Evolutionary conservation across 2,113 vertebrate species (phyloP).

Genomic region (Siniperca chuatsi): DNA sequence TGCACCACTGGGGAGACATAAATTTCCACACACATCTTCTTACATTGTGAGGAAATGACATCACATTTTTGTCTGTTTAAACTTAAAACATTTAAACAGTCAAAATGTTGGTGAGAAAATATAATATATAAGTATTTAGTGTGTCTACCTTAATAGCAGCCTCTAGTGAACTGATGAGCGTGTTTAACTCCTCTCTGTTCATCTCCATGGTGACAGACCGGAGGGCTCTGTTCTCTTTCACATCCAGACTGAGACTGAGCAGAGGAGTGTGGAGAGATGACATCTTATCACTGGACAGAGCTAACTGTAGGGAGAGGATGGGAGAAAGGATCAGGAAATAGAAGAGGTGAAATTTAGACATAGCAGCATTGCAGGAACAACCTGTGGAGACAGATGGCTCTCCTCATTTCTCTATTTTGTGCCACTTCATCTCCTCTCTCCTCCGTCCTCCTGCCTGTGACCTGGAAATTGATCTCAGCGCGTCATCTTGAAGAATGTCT

Average conservation of each 20-base stretch:
- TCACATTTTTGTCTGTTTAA: no score
- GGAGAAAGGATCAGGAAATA: neutral
- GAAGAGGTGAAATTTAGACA: neutral
- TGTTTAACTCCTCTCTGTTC: constrained; percentile 92
- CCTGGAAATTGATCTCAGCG: no score
- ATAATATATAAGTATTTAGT: neutral
- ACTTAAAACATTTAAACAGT: no score
- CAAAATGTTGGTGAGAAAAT: no score
- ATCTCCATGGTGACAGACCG: constrained; percentile 90
- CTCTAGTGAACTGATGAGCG: constrained; percentile 91
- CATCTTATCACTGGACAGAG: constrained; percentile 96
- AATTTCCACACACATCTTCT: no score
- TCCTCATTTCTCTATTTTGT: no score
- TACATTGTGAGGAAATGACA: no score
- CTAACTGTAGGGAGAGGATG: constrained; percentile 82
- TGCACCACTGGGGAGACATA: no score
- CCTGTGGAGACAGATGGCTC: no score
- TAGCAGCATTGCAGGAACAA: neutral
- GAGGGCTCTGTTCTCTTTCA: constrained; percentile 87
- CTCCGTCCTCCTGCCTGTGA: no score
- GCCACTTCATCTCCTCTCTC: no score
- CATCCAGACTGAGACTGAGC: constrained; percentile 91
- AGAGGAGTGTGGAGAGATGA: constrained; percentile 93
- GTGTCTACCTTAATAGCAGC: constrained; percentile 93
- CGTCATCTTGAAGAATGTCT: no score